Base-by-base conservation (phyloP, 1,140 invertebrate species). In the Drosophila pruinosa region DNA sequence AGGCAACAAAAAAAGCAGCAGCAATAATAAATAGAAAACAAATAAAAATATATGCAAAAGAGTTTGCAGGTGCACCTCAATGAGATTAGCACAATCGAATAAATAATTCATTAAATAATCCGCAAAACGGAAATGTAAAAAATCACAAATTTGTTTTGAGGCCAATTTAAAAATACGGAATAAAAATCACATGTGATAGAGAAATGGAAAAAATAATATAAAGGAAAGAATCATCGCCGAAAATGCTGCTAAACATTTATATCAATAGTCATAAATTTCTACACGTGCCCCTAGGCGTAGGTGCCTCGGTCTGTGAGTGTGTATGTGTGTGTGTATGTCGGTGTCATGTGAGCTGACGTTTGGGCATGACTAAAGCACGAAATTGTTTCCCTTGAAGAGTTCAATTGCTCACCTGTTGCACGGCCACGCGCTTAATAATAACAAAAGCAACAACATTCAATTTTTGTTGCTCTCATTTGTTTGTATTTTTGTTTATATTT, bases 51-150 rank as follows among this genome's bases (percentile, higher is more conserved):
- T 21, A 53, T 62, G 58, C 48, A 63, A 63, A 69, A 62, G 21
- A 69, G 4, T 62, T 62, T n/a, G 58, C 65, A 62, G 58, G 65
- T 69, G 64, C 64, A 68, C 19, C 26, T 12, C 22, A 19, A 2
- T 38, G 26, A 68, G 50, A 73, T 78, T 45, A 68, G 52, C 65
- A 61, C 58, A 69, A 72, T 57, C 48, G 34, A 53, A 39, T 52
- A 73, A 68, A 69, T 68, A 58, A 63, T 63, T 75, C 43, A 77
- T 72, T 72, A 59, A 75, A 74, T 74, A 78, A 78, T 73, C 41
- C 39, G 28, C 24, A 5, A 31, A 68, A 65, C 61, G 67, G 62
- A 72, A 80, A 80, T 80, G 45, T 70, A 61, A 62, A 57, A 59
- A 22, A 57, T 28, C 14, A 57, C 10, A 21, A 19, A 57, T 10